These are phyloP conservation scores for Cartodere bifasciata DNA, from an alignment of 2,888 invertebrate species.

Conservation along the genomic window DNA sequence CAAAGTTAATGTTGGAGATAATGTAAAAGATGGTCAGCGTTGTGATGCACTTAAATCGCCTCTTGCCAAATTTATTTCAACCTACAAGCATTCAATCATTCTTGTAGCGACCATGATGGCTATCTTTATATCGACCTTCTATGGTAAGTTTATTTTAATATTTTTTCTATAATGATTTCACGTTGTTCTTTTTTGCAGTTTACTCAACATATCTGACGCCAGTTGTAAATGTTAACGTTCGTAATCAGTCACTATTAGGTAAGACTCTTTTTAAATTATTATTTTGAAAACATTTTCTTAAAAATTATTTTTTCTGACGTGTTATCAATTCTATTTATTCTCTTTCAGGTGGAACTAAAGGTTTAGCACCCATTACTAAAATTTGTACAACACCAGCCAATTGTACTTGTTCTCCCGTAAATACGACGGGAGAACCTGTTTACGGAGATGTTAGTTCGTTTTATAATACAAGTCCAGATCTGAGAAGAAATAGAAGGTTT, in stretches of 20 bases:
- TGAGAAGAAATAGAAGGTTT: constrained; percentile 28
- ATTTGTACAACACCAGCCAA: no score
- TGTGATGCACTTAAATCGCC: background rate
- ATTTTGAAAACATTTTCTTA: no score
- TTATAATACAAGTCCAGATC: constrained; percentile 27
- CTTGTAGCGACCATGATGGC: no score
- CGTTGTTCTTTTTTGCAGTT: constrained; percentile 21
- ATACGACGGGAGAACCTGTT: constrained; percentile 22
- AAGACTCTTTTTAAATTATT: no score
- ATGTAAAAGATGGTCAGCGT: background rate
- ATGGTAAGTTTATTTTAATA: no score
- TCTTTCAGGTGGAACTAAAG: no score
- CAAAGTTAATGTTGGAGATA: no score
- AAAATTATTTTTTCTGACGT: no score
- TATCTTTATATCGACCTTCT: no score
- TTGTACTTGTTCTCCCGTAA: constrained; percentile 12
- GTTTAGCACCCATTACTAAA: no score
- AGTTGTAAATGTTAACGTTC: constrained; percentile 27
- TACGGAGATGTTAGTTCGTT: constrained; percentile 30
- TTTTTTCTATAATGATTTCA: no score
- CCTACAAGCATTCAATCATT: constrained; percentile 1
- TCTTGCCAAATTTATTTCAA: background rate
- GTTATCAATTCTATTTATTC: no score
- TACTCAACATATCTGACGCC: constrained; percentile 32
- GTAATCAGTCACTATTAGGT: constrained; percentile 15